A percentile compares a stretch with the other conserved stretches of the same genome.
phyloP scores from a whole-genome alignment of 2,888 invertebrate species.

The Chaetoderma sp. region DNA sequence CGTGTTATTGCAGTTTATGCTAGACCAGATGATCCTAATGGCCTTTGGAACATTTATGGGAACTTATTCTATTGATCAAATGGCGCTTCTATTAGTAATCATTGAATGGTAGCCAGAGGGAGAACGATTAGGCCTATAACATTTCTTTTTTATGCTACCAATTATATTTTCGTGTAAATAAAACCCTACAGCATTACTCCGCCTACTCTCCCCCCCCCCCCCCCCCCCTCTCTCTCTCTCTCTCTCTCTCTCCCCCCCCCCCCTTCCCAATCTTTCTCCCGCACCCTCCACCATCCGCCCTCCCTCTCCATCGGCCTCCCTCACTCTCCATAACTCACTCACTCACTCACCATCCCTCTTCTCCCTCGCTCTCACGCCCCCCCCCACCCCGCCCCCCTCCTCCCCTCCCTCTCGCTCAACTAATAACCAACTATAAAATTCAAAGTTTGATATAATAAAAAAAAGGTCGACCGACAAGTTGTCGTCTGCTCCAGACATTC shows the following conservation, averaged over 20 bases:
- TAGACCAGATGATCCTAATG: no score
- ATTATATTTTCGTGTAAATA: background rate
- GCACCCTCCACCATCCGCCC: background rate
- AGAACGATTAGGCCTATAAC: no score
- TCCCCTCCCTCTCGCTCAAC: background rate
- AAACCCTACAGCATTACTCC: background rate
- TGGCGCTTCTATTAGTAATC: no score
- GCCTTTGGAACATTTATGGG: no score
- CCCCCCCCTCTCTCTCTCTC: slow-evolving; percentile 11
- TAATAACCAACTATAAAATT: no score
- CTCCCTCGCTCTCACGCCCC: background rate
- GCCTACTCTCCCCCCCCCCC: slow-evolving; percentile 4
- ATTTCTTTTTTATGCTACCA: background rate
- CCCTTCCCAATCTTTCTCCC: background rate
- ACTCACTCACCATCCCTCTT: background rate
- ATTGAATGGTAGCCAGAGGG: no score
- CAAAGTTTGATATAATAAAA: no score
- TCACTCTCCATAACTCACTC: background rate
- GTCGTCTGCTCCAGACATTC: no score
- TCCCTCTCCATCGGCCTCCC: slow-evolving; percentile 1
- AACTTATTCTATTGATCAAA: no score
- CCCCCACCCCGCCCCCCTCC: background rate
- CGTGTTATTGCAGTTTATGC: no score
- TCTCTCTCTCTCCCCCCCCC: background rate
- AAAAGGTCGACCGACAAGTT: no score